These are phyloP conservation scores for Anguilla anguilla DNA, from an alignment of 2,797 vertebrate species.

Conservation along the genomic window DNA sequence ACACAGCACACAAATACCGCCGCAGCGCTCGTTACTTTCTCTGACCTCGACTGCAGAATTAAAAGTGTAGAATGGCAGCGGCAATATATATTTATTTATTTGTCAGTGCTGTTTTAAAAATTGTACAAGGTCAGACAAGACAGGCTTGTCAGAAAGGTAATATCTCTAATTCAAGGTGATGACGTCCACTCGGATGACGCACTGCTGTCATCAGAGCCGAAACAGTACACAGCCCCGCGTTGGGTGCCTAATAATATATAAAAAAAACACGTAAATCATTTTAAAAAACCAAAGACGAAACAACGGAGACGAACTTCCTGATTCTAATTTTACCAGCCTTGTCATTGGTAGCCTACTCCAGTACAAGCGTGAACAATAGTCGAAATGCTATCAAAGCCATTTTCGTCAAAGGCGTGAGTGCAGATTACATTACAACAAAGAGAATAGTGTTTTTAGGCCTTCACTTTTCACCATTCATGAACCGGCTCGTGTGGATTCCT, in stretches of 20 bases:
- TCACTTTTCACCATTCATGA: too few relatives aligned
- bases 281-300: background rate
- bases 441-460: too few relatives aligned
- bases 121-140: background rate
- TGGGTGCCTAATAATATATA: too few relatives aligned
- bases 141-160: background rate
- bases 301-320: slow-evolving; percentile 16
- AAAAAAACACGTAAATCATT: too few relatives aligned
- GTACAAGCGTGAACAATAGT: background rate
- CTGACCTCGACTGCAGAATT: background rate
- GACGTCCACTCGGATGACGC: slow-evolving; percentile 7
- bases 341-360: too few relatives aligned
- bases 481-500: too few relatives aligned
- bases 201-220: background rate
- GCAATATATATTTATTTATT: background rate
- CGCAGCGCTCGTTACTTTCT: background rate
- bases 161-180: slow-evolving; percentile 9
- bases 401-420: background rate
- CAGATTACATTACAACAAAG: background rate
- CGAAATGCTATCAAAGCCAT: background rate
- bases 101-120: background rate
- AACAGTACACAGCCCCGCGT: too few relatives aligned
- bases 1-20: background rate
- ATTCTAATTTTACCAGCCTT: background rate
- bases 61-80: background rate